phyloP scores from a whole-genome alignment of 2,888 invertebrate species.

The Melinopterus prodromus region DNA sequence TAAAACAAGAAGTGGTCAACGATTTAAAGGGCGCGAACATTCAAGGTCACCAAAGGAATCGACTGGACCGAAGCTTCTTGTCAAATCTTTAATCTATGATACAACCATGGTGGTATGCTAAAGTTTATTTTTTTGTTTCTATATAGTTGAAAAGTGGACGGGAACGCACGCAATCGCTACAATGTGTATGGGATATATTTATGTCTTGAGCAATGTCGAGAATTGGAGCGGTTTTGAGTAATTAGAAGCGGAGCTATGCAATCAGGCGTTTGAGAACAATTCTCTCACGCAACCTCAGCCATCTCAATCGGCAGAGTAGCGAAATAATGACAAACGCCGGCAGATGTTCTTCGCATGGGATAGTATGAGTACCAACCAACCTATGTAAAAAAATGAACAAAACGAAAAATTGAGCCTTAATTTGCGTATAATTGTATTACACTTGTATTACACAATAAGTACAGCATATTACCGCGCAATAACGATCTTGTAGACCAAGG shows the following conservation, averaged over 20 bases:
- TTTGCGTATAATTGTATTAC: neutral
- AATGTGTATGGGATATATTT: neutral
- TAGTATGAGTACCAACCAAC: neutral
- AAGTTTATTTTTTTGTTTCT: too few species aligned
- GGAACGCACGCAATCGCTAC: neutral
- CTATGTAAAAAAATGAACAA: neutral
- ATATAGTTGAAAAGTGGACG: too few species aligned
- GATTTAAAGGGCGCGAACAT: too few species aligned
- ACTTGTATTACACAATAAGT: neutral
- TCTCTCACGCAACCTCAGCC: neutral
- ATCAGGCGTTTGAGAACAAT: neutral
- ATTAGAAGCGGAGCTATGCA: neutral
- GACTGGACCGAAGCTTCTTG: too few species aligned
- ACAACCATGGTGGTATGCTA: too few species aligned
- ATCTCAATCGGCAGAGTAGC: neutral
- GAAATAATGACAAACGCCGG: neutral
- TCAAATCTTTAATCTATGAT: too few species aligned
- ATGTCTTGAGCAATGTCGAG: neutral
- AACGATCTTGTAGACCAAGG: too few species aligned
- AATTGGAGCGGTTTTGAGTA: neutral
- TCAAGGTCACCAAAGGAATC: too few species aligned
- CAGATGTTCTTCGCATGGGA: neutral
- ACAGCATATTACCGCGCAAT: too few species aligned
- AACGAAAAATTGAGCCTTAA: neutral
- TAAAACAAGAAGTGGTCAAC: neutral